A percentile compares a stretch with the other conserved stretches of the same genome.
These are phyloP conservation scores for Allolobophora icterica DNA, from an alignment of 2,888 invertebrate genomes.

Conservation along the genomic window DNA sequence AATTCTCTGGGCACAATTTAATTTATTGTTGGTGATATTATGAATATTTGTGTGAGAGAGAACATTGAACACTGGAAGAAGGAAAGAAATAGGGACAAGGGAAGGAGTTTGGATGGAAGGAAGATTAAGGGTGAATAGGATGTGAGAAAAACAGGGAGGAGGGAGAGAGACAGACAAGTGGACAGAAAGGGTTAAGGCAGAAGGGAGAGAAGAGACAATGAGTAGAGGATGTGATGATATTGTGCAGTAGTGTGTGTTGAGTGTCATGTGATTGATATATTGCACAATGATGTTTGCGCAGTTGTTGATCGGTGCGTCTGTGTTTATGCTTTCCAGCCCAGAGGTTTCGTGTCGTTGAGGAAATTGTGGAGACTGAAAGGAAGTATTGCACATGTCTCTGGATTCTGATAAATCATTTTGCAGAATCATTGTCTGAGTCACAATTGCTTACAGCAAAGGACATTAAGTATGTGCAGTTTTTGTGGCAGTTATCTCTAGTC, in stretches of 20 bases:
- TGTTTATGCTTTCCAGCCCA: constrained; percentile 48
- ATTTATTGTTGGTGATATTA: not conserved
- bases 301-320: not conserved
- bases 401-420: constrained; percentile 65
- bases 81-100: not conserved
- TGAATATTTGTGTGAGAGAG: not conserved
- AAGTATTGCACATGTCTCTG: constrained; percentile 66
- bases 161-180: not conserved
- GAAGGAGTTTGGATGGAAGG: not conserved
- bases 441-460: constrained; percentile 58
- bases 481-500: not conserved
- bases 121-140: not conserved
- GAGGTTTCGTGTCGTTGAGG: constrained; percentile 58
- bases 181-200: not conserved
- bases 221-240: not conserved
- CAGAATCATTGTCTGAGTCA: constrained; percentile 60
- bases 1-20: not conserved
- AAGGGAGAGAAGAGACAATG: not conserved
- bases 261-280: not conserved
- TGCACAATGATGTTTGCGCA: not conserved
- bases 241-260: not conserved
- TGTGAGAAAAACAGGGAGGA: not conserved
- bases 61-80: not conserved
- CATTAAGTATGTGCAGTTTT: constrained; percentile 52
- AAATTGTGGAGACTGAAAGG: constrained; percentile 66